Base-by-base conservation (phyloP, 37 sponge, comb jelly and placozoan genomes). In the Cliona cf. orientalis region DNA sequence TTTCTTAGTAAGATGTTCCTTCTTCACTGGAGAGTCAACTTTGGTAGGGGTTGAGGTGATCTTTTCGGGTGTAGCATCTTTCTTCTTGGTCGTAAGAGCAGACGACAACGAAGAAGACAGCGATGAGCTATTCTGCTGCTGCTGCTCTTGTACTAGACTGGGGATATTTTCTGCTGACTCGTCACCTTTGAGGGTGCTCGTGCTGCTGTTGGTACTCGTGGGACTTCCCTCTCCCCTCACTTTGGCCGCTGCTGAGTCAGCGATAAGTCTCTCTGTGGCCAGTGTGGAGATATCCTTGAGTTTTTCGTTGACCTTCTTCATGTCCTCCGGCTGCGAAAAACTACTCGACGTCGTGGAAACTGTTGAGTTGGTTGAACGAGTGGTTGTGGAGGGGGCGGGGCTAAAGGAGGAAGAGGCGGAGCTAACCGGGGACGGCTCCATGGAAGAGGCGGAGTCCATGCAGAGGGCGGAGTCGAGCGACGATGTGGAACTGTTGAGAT, bases 371-470 rank as follows among this genome's bases (percentile, higher is more conserved):
- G 62, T 73, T n/a, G n/a, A 3, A 72, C 22, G 55, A 26, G 73
- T 61, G 23, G 76, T 67, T n/a, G 82, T 35, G 21, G 74, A 61
- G 35, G 89, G 84, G 39, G 84, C 79, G 42, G 89, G 89, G 55
- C 84, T 73, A 75, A 92, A 92, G 38, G 92, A 92, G 45, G 88
- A 87, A 21, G 92, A 82, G 69, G 84, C 55, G 57, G 88, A 87
- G 49, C 84, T 82, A 12, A 66, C 61, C n/a, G 88, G 92, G 11
- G 92, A 92, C 14, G 76, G 80, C 25, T 92, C 92, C 11, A 71
- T 36, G 1, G 92, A 87, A 28, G 92, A 92, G 68, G 84, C 28
- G 37, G 79, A 78, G 81, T 92, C 88, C 58, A 87, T 62, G 44
- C 81, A 87, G 42, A 92, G 82, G 39, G 88, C 82, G 5, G 88